Evolutionary conservation across 2,888 invertebrate species (phyloP).

Genomic region (Pocota personata): DNA sequence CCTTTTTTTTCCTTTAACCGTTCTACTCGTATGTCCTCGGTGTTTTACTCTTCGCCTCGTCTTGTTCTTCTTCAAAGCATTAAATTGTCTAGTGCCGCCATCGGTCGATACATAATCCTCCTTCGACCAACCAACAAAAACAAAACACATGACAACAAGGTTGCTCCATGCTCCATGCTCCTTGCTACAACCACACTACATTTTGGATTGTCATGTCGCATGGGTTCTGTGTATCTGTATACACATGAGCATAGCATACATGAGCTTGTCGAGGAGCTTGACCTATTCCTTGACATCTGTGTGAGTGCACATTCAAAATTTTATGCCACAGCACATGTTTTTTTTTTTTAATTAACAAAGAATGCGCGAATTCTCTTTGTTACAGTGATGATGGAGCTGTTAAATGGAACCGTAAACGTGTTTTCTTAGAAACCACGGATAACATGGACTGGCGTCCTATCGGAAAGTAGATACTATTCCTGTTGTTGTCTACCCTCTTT

Average conservation of each 20-base stretch:
- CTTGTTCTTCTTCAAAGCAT: not conserved
- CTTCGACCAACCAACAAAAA: constrained; percentile 18
- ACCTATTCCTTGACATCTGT: constrained; percentile 54
- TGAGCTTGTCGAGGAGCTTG: constrained; percentile 53
- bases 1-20: constrained; percentile 36
- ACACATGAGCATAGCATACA: no score
- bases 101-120: constrained; percentile 64
- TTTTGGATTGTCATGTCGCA: not conserved
- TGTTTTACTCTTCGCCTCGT: not conserved
- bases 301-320: constrained; percentile 35
- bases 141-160: constrained; percentile 55
- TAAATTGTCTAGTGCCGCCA: constrained; percentile 44
- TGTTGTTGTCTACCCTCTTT: not conserved
- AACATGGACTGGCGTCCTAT: not conserved
- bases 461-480: not conserved
- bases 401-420: no score
- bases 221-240: not conserved
- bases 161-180: not conserved
- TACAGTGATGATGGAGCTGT: not conserved
- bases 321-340: constrained; percentile 23
- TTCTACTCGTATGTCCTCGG: not conserved
- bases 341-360: constrained; percentile 46
- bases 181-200: not conserved
- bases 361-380: constrained; percentile 14
- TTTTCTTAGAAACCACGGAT: constrained; percentile 3